Evolutionary conservation across 2,888 invertebrate genomes (phyloP).

Genomic region (Eupeodes latifasciatus): DNA sequence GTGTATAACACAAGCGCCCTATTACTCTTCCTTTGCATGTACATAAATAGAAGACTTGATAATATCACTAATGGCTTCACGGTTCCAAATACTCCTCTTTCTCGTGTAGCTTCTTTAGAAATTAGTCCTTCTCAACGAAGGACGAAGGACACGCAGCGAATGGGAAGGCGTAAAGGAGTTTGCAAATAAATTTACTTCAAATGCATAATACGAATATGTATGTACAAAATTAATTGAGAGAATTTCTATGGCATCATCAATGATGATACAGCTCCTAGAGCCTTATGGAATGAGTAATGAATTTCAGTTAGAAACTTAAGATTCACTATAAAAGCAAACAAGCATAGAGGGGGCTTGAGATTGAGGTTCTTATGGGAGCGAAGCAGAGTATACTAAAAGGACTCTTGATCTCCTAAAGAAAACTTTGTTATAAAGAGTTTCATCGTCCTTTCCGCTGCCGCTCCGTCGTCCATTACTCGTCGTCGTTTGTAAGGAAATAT

Average conservation of each 20-base stretch:
- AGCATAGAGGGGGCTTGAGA: neutral
- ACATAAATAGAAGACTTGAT: neutral
- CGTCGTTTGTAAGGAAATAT: neutral
- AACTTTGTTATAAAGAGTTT: slow-evolving; percentile 1
- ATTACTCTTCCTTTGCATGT: neutral
- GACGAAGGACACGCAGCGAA: too few relatives aligned
- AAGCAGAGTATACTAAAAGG: neutral
- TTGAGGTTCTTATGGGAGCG: neutral
- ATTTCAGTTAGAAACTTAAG: slow-evolving; percentile 28
- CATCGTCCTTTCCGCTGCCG: too few relatives aligned
- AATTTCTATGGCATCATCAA: slow-evolving; percentile 33
- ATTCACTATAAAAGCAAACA: slow-evolving; percentile 22
- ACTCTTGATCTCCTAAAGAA: neutral
- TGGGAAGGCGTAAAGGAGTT: neutral
- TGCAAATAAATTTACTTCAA: neutral
- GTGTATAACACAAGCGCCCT: neutral
- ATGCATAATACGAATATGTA: neutral
- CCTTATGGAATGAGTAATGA: slow-evolving; percentile 28
- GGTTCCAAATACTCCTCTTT: neutral
- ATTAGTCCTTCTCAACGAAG: neutral
- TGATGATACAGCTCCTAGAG: slow-evolving; percentile 2
- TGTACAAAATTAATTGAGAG: slow-evolving; percentile 29
- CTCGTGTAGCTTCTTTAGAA: neutral
- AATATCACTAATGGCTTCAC: neutral
- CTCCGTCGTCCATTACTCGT: too few relatives aligned